Evolutionary conservation across 1,140 invertebrate genomes (phyloP).

Genomic region (Drosophila navojoa): DNA sequence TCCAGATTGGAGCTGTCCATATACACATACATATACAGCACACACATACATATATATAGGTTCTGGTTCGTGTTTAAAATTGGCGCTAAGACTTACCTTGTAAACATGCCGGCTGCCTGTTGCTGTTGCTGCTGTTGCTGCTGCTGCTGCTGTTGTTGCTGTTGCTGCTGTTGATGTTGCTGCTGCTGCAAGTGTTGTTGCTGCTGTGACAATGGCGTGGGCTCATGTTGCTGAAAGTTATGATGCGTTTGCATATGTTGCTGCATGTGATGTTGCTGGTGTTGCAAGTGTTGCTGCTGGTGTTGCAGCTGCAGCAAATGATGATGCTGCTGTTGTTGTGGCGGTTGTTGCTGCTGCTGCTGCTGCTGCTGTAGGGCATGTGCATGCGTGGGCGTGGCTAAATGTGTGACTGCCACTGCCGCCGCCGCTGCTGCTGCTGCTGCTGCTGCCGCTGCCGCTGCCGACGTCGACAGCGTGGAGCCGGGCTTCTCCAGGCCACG

Average conservation of each 20-base stretch:
- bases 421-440: conserved; percentile 35
- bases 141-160: conserved; percentile 61
- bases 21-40: neutral
- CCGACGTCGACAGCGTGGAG: conserved; percentile 20
- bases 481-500: conserved; percentile 69
- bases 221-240: conserved; percentile 69
- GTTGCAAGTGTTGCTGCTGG: conserved; percentile 60
- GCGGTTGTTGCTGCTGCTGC: conserved; percentile 54
- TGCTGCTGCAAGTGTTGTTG: conserved; percentile 56
- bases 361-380: conserved; percentile 59
- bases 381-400: conserved; percentile 52
- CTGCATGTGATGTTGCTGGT: conserved; percentile 74
- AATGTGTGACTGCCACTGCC: conserved; percentile 61
- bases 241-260: conserved; percentile 76
- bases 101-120: conserved; percentile 75
- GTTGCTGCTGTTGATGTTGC: conserved; percentile 52
- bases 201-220: conserved; percentile 64
- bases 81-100: conserved; percentile 81
- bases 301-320: conserved; percentile 67
- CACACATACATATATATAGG: neutral
- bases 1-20: conserved; percentile 23
- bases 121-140: conserved; percentile 59
- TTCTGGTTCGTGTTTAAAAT: conserved; percentile 42
- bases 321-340: conserved; percentile 64
- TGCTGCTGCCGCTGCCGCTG: conserved; percentile 24